Evolutionary conservation across 1,140 invertebrate genomes (phyloP).

Genomic region (Zaprionus kolodkinae): DNA sequence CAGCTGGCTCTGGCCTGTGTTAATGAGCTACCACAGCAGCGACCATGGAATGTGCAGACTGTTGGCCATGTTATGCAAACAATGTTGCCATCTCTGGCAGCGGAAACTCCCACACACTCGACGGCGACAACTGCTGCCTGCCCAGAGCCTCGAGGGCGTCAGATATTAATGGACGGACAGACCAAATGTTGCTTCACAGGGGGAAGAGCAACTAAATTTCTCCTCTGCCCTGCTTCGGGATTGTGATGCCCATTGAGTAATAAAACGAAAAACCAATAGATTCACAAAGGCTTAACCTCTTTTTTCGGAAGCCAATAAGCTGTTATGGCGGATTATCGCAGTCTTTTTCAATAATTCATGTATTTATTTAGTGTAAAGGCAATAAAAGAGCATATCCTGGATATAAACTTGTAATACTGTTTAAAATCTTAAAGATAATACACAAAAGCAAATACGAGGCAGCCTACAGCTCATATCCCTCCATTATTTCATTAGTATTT

Average conservation of each 20-base stretch:
- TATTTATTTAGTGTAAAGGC: not conserved
- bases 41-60: conserved; percentile 18
- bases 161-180: conserved; percentile 11
- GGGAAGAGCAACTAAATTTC: conserved; percentile 13
- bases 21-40: conserved; percentile 53
- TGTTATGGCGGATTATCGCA: not conserved
- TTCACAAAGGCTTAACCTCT: conserved; percentile 1
- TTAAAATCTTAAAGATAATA: no score
- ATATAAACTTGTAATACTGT: no score
- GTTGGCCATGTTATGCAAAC: conserved; percentile 44
- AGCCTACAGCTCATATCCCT: not conserved
- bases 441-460: not conserved
- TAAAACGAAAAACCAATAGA: not conserved
- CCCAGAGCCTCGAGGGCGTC: not conserved
- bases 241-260: not conserved
- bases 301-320: not conserved
- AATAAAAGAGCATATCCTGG: not conserved
- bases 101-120: not conserved
- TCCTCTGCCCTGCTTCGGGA: no score
- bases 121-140: not conserved
- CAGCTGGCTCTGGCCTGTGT: conserved; percentile 46
- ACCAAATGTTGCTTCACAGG: conserved; percentile 8
- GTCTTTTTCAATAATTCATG: not conserved
- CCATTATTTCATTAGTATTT: not conserved
- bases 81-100: conserved; percentile 23